A percentile compares a stretch with the other conserved stretches of the same genome.
phyloP scores from a whole-genome alignment of 1,140 invertebrate species.

The Colletes gigas region DNA sequence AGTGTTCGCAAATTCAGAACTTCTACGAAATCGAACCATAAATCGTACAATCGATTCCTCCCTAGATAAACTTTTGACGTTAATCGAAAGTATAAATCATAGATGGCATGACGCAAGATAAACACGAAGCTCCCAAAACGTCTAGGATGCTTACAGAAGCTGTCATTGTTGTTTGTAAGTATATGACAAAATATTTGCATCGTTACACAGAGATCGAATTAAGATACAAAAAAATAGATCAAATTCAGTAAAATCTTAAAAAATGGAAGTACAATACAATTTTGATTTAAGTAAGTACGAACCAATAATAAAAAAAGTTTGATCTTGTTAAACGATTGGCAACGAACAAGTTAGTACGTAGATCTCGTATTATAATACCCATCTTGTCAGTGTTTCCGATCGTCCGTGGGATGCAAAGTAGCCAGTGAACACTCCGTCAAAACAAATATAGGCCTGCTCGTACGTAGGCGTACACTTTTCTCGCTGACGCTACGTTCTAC shows the following conservation, averaged over 20 bases:
- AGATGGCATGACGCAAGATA: background rate
- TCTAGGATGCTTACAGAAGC: background rate
- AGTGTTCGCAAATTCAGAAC: background rate
- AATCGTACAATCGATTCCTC: background rate
- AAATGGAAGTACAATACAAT: background rate
- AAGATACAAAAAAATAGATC: background rate
- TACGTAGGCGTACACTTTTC: slow-evolving; percentile 55
- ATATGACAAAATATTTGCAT: background rate
- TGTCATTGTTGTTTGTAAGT: background rate
- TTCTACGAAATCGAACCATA: background rate
- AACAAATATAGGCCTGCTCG: slow-evolving; percentile 52
- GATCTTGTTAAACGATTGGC: background rate
- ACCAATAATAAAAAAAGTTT: background rate
- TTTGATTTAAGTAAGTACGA: background rate
- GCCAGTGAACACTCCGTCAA: slow-evolving; percentile 44
- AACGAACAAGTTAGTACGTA: background rate
- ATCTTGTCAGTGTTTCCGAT: slow-evolving; percentile 11
- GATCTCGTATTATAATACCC: slow-evolving; percentile 12
- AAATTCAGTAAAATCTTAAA: background rate
- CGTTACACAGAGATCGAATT: background rate
- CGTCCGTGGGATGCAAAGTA: slow-evolving; percentile 40
- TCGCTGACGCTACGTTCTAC: slow-evolving; percentile 29
- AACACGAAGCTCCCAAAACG: background rate
- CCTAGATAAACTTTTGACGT: background rate
- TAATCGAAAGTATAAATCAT: background rate